phyloP scores from a whole-genome alignment of 2,888 invertebrate genomes.

The Ichneumon xanthorius region DNA sequence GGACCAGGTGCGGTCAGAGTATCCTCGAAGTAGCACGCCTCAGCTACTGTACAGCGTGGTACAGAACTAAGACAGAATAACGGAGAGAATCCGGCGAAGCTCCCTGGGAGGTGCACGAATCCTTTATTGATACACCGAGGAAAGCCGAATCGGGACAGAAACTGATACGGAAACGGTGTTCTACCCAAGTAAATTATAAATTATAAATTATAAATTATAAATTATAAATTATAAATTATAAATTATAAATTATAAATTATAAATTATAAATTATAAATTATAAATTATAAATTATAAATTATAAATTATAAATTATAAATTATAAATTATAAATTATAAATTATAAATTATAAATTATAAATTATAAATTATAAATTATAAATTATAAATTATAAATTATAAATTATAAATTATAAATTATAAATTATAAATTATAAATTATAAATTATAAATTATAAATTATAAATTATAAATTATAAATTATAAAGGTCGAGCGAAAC shows the following conservation, averaged over 20 bases:
- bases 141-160: constrained; percentile 7
- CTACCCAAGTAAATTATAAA: not conserved
- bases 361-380: no score
- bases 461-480: no score
- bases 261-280: no score
- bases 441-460: no score
- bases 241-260: no score
- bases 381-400: no score
- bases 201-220: not conserved
- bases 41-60: not conserved
- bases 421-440: no score
- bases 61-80: constrained; percentile 11
- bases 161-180: not conserved
- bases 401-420: no score
- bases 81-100: not conserved
- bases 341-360: no score
- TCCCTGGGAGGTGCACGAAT: constrained; percentile 8
- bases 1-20: constrained; percentile 10
- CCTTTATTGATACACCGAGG: constrained; percentile 23
- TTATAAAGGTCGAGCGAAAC: no score
- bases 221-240: no score
- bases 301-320: not conserved
- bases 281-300: not conserved
- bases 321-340: no score
- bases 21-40: not conserved